Conservation (phyloP, 2,113 vertebrate genomes). For the Dryoscopus gambensis region DNA sequence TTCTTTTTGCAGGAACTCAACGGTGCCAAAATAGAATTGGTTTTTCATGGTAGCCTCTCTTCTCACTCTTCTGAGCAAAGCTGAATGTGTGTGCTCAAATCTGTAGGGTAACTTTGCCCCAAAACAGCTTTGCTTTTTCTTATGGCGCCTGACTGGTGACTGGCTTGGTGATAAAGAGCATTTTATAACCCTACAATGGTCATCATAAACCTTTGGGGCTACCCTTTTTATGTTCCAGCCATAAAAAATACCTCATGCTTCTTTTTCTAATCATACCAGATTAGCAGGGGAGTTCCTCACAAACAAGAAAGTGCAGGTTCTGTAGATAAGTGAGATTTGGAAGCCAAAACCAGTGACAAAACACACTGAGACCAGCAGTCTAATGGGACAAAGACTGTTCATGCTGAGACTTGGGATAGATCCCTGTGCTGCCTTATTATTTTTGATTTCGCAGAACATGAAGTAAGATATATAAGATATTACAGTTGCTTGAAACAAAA, state of each 20-base stretch:
- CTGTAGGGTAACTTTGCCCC: neutral
- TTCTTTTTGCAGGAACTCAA: neutral
- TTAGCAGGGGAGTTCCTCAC: neutral
- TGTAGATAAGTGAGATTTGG: neutral
- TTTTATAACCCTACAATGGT: rapidly evolving
- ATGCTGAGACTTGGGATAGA: neutral
- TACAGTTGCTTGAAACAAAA: neutral
- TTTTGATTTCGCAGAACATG: neutral
- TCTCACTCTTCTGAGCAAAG: neutral
- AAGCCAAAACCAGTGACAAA: neutral
- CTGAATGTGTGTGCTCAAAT: neutral
- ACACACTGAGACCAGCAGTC: neutral
- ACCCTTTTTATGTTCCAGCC: neutral
- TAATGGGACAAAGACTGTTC: neutral
- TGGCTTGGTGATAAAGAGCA: neutral
- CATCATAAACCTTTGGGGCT: neutral
- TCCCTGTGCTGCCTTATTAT: neutral
- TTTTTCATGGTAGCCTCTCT: neutral
- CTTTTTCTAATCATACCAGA: rapidly evolving
- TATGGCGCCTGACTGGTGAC: rapidly evolving
- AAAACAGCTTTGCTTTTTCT: neutral
- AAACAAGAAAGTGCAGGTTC: rapidly evolving
- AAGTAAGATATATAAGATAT: neutral
- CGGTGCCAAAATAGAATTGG: neutral
- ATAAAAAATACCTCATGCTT: rapidly evolving